Evolutionary conservation across 2,797 vertebrate species (phyloP).

Genomic region (Urophycis tenuis): DNA sequence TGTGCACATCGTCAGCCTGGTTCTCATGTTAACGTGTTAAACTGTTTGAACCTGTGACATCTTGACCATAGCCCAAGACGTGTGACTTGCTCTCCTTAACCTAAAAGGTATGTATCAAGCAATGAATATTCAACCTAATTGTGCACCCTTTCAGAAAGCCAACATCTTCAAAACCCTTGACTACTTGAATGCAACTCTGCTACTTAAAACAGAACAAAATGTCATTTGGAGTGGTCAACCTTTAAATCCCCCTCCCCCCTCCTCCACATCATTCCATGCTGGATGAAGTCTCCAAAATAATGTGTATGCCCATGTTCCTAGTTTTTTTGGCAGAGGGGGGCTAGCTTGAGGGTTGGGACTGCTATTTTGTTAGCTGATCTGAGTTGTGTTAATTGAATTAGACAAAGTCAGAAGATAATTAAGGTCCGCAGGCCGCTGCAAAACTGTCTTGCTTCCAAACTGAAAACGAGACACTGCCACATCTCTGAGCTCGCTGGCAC

Average conservation of each 20-base stretch:
- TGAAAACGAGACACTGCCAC: constrained; percentile 74
- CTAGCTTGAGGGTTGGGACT: constrained; percentile 66
- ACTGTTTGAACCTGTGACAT: too few relatives aligned
- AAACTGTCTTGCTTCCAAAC: constrained; percentile 74
- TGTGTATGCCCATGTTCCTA: constrained; percentile 68
- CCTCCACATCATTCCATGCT: constrained; percentile 3
- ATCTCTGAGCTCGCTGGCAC: constrained; percentile 67
- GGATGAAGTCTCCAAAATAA: constrained; percentile 62
- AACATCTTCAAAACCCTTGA: constrained; percentile 50
- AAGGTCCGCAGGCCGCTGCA: constrained; percentile 73
- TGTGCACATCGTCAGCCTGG: background rate
- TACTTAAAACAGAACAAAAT: constrained; percentile 49
- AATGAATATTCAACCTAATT: too few relatives aligned
- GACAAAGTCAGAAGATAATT: constrained; percentile 79
- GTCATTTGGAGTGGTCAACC: constrained; percentile 51
- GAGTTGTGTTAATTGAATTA: constrained; percentile 79
- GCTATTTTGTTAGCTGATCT: constrained; percentile 71
- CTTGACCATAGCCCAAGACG: too few relatives aligned
- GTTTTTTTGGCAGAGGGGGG: constrained; percentile 50
- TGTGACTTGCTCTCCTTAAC: too few relatives aligned
- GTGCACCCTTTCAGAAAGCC: too few relatives aligned
- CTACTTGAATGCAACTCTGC: constrained; percentile 43
- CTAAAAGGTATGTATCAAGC: too few relatives aligned
- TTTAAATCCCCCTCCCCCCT: constrained; percentile 33
- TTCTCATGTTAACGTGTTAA: too few relatives aligned